Evolutionary conservation across 2,113 vertebrate species (phyloP).

Genomic region (Capra hircus): DNA sequence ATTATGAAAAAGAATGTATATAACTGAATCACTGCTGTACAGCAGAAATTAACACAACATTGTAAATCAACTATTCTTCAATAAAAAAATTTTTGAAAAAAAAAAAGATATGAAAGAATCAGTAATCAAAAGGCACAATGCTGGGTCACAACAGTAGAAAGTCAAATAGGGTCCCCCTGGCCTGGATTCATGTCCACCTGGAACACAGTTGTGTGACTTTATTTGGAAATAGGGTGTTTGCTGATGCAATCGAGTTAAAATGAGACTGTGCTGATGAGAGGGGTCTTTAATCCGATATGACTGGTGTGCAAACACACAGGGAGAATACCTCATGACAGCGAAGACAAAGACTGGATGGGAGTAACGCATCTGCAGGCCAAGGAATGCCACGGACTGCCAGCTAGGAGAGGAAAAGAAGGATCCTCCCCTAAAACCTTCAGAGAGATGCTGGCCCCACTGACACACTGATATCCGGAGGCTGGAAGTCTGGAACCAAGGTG

Average conservation of each 20-base stretch:
- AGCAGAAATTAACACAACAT: not conserved
- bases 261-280: not conserved
- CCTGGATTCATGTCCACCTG: accelerated
- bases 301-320: not conserved
- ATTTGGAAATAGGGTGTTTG: not conserved
- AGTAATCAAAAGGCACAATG: not conserved
- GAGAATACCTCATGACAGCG: not conserved
- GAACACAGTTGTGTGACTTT: not conserved
- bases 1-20: not conserved
- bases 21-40: not conserved
- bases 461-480: not conserved
- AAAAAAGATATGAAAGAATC: not conserved
- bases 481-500: not conserved
- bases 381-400: not conserved
- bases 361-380: not conserved
- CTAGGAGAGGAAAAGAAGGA: not conserved
- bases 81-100: not conserved
- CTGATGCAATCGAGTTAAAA: not conserved
- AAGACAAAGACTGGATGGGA: not conserved
- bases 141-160: not conserved
- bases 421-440: not conserved
- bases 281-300: not conserved
- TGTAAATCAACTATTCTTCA: not conserved
- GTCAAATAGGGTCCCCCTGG: not conserved
- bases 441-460: not conserved